phyloP scores from a whole-genome alignment of 2,797 vertebrate species.

The Xyrichtys novacula region DNA sequence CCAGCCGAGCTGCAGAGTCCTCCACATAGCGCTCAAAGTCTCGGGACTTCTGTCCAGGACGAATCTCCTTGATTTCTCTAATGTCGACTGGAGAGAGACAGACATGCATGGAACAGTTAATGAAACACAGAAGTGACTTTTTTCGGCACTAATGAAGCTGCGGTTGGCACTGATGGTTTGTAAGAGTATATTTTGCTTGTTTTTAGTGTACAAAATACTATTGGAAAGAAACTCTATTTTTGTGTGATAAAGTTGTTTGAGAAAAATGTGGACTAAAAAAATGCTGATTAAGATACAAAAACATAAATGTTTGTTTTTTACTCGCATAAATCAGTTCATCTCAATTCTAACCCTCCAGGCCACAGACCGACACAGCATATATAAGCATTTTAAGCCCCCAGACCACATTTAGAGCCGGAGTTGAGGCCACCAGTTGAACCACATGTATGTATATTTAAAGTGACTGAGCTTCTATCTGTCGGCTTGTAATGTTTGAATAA shows the following conservation, averaged over 20 bases:
- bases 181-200: too few relatives aligned
- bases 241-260: too few relatives aligned
- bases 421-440: conserved; percentile 35
- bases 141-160: neutral
- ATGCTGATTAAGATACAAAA: neutral
- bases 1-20: conserved; percentile 89
- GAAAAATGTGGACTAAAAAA: neutral
- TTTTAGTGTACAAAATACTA: too few relatives aligned
- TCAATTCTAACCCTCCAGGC: neutral
- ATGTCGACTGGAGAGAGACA: conserved; percentile 90
- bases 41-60: conserved; percentile 92
- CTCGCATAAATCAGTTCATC: neutral
- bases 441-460: conserved; percentile 18
- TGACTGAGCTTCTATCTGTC: neutral
- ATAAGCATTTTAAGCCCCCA: neutral
- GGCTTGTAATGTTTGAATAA: neutral
- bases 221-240: too few relatives aligned
- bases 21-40: conserved; percentile 99
- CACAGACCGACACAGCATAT: neutral
- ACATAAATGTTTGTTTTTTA: neutral
- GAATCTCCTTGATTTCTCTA: conserved; percentile 98
- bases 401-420: conserved; percentile 44
- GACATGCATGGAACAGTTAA: conserved; percentile 18
- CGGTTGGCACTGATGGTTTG: too few relatives aligned
- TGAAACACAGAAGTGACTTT: neutral